phyloP scores from a whole-genome alignment of 2,797 vertebrate species.

The Pipistrellus nathusii region DNA sequence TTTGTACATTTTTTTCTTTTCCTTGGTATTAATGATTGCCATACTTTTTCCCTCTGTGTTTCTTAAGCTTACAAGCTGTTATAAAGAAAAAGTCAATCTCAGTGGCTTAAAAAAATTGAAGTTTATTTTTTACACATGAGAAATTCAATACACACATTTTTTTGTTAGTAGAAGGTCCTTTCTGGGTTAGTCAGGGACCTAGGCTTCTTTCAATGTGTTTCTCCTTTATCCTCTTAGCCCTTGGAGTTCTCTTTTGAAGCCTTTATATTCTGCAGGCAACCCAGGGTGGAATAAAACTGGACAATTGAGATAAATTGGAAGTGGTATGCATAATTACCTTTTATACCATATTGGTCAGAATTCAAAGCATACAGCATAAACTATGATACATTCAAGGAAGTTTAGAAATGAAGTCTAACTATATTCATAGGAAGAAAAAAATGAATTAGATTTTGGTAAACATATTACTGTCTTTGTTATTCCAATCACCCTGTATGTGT shows the following conservation, averaged over 20 bases:
- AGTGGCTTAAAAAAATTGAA: background rate
- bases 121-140: background rate
- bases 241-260: background rate
- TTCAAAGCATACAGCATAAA: conserved; percentile 11
- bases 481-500: background rate
- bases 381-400: background rate
- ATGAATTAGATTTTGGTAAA: background rate
- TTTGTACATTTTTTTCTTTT: background rate
- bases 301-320: background rate
- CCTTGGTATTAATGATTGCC: background rate
- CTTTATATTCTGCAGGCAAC: background rate
- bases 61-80: background rate
- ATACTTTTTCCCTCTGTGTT: background rate
- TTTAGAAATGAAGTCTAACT: background rate
- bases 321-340: background rate
- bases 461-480: background rate
- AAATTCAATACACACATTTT: background rate
- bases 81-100: conserved; percentile 6
- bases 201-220: background rate
- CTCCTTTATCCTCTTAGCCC: background rate
- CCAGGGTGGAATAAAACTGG: background rate
- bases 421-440: background rate
- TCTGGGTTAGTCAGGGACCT: background rate
- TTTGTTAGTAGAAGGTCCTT: background rate
- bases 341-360: background rate